A percentile compares a stretch with the other conserved stretches of the same genome.
phyloP scores from a whole-genome alignment of 2,888 invertebrate species.

The Dendrolimus pini region DNA sequence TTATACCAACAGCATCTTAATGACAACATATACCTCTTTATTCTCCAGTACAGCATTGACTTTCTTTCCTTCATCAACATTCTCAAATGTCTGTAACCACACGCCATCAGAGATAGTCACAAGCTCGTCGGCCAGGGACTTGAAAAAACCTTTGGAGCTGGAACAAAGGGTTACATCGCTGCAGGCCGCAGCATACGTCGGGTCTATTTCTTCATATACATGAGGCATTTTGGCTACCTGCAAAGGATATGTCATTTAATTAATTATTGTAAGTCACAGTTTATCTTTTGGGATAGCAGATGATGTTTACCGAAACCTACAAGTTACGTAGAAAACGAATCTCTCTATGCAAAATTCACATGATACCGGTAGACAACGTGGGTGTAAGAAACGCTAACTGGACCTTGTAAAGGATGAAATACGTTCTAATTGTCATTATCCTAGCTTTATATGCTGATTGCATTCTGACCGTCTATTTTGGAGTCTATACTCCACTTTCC shows the following conservation, averaged over 20 bases:
- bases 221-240: conserved; percentile 34
- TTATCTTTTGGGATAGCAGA: too few species aligned
- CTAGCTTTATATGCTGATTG: too few species aligned
- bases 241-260: not conserved
- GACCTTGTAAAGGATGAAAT: too few species aligned
- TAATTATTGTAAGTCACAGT: not conserved
- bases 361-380: too few species aligned
- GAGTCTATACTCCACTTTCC: too few species aligned
- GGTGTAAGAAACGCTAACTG: too few species aligned
- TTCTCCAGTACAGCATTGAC: conserved; percentile 73
- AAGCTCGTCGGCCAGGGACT: conserved; percentile 79
- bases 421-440: too few species aligned
- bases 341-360: too few species aligned
- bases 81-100: conserved; percentile 80
- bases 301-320: too few species aligned
- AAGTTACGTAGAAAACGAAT: too few species aligned
- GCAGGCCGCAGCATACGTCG: conserved; percentile 79
- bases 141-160: conserved; percentile 85
- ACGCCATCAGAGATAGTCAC: conserved; percentile 62
- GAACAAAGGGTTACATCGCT: conserved; percentile 86
- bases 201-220: conserved; percentile 50
- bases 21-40: conserved; percentile 47
- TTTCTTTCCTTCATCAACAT: conserved; percentile 76
- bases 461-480: too few species aligned
- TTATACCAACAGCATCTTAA: too few species aligned